Percentiles rank a stretch among this genome's conserved stretches.
These are phyloP conservation scores for Esperia sulphurella DNA, from an alignment of 2,888 invertebrate genomes.

Conservation along the genomic window DNA sequence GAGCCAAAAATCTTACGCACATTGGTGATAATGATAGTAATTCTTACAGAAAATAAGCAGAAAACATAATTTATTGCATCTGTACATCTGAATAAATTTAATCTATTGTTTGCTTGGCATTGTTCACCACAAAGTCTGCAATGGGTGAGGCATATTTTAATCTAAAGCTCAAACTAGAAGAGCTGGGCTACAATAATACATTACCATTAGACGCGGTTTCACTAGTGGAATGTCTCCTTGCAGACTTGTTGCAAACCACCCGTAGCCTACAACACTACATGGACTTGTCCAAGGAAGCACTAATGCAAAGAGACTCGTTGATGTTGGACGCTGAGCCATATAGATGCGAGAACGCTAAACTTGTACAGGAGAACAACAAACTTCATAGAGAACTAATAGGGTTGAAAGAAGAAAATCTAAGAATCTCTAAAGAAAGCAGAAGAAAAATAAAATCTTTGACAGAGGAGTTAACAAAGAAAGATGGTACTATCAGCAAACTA, in stretches of 20 bases:
- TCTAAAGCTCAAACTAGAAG: conserved; percentile 85
- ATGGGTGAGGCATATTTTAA: conserved; percentile 70
- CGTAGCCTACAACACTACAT: conserved; percentile 92
- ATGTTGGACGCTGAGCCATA: conserved; percentile 87
- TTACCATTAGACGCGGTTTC: conserved; percentile 88
- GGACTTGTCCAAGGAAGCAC: conserved; percentile 83
- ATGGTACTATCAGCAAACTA: conserved; percentile 56
- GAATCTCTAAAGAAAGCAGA: conserved; percentile 77
- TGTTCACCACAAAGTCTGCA: too few species aligned
- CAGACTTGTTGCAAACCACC: conserved; percentile 93
- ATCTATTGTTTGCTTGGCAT: too few species aligned
- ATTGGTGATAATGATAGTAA: too few species aligned
- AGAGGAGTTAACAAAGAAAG: conserved; percentile 79
- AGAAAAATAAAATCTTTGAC: conserved; percentile 82
- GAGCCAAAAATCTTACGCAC: too few species aligned
- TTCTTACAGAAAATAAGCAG: too few species aligned
- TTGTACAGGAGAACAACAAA: conserved; percentile 87
- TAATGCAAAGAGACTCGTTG: conserved; percentile 84
- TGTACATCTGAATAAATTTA: too few species aligned
- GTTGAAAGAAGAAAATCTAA: conserved; percentile 82
- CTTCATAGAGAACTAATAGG: conserved; percentile 83
- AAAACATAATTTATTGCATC: too few species aligned
- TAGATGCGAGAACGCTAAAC: conserved; percentile 87
- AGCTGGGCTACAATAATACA: conserved; percentile 88
- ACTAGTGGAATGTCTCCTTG: conserved; percentile 88